Evolutionary conservation across 2,888 invertebrate species (phyloP).

Genomic region (Andrena camellia): DNA sequence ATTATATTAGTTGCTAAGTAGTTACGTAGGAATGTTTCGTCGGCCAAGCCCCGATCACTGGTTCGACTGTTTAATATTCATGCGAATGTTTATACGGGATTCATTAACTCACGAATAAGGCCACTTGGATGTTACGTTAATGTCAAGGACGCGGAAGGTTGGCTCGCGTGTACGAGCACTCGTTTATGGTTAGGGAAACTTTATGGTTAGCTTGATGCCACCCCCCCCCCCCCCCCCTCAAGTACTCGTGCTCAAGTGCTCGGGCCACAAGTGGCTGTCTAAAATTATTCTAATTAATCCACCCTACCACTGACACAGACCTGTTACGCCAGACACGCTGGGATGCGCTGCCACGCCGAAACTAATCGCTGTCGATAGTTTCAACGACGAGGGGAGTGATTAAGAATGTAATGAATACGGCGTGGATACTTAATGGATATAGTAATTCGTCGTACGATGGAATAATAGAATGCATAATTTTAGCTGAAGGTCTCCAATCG

Average conservation of each 20-base stretch:
- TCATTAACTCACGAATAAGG: constrained; percentile 45
- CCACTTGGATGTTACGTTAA: constrained; percentile 54
- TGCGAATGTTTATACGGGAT: constrained; percentile 36
- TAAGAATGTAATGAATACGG: background rate
- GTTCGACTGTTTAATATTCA: constrained; percentile 42
- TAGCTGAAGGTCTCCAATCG: too few relatives aligned
- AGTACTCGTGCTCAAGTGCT: constrained; percentile 44
- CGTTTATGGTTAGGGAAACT: constrained; percentile 19
- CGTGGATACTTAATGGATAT: too few relatives aligned
- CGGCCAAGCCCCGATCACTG: too few relatives aligned
- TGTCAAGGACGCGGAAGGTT: constrained; percentile 65
- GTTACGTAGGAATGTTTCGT: background rate
- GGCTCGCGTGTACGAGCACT: background rate
- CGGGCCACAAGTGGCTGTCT: constrained; percentile 22
- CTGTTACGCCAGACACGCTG: background rate
- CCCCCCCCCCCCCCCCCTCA: too few relatives aligned
- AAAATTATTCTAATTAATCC: constrained; percentile 48
- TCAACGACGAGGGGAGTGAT: background rate
- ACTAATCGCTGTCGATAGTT: constrained; percentile 9
- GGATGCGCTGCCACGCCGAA: background rate
- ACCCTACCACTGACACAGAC: background rate
- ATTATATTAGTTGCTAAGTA: background rate
- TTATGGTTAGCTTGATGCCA: constrained; percentile 30
- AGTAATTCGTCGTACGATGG: too few relatives aligned
- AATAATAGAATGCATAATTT: too few relatives aligned